Evolutionary conservation across 2,797 vertebrate species (phyloP).

Genomic region (Euthynnus affinis): DNA sequence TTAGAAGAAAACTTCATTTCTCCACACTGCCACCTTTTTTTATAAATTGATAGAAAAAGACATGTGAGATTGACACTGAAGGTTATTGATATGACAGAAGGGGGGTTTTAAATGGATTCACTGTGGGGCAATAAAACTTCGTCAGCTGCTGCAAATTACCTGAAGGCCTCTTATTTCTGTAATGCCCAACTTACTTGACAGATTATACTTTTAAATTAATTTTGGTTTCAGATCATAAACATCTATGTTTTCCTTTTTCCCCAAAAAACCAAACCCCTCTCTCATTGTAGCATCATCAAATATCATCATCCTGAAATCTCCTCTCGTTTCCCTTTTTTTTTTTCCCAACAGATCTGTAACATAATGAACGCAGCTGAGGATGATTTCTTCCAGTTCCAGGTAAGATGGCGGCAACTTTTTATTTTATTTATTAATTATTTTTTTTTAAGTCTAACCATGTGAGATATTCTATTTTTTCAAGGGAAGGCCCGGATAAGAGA

Average conservation of each 20-base stretch:
- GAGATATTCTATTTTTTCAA: background rate
- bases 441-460: background rate
- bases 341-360: slow-evolving; percentile 93
- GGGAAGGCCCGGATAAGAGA: background rate
- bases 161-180: too few relatives aligned
- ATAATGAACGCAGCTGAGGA: slow-evolving; percentile 91
- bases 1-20: slow-evolving; percentile 30
- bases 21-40: slow-evolving; percentile 21
- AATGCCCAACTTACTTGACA: too few relatives aligned
- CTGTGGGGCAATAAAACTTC: slow-evolving; percentile 13
- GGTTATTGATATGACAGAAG: slow-evolving; percentile 1
- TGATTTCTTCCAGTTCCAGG: slow-evolving; percentile 90
- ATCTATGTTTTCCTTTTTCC: too few relatives aligned
- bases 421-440: too few relatives aligned
- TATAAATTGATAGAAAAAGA: slow-evolving; percentile 26
- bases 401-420: slow-evolving; percentile 61
- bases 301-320: too few relatives aligned
- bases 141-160: slow-evolving; percentile 14
- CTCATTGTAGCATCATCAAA: too few relatives aligned
- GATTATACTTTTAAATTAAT: too few relatives aligned
- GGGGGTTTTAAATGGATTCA: slow-evolving; percentile 22
- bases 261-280: too few relatives aligned
- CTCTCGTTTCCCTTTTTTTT: background rate
- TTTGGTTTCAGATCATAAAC: too few relatives aligned
- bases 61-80: slow-evolving; percentile 45